phyloP scores from a whole-genome alignment of 2,113 vertebrate species.

The Rhynchomys soricoides region DNA sequence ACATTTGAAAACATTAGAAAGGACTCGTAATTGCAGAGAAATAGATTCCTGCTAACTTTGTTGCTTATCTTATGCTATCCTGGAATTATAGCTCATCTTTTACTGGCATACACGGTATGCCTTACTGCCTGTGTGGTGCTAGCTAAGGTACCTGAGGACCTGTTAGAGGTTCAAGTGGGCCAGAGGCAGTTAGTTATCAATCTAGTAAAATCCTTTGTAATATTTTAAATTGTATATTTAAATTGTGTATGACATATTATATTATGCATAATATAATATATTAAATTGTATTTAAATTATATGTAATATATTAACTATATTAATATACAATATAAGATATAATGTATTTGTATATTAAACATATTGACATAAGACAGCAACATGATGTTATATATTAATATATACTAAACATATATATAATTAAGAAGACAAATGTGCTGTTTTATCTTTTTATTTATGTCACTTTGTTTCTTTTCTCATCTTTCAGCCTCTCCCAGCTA shows the following conservation, averaged over 20 bases:
- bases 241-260: no score
- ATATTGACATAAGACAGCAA: neutral
- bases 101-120: neutral
- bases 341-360: neutral
- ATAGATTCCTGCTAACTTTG: constrained; percentile 17
- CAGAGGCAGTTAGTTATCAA: constrained; percentile 20
- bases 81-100: neutral
- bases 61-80: constrained; percentile 24
- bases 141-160: constrained; percentile 27
- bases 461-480: neutral
- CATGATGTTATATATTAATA: neutral
- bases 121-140: neutral
- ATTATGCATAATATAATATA: neutral
- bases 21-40: constrained; percentile 26
- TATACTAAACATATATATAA: neutral
- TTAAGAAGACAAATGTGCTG: neutral
- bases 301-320: neutral
- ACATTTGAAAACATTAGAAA: constrained; percentile 62
- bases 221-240: neutral
- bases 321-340: neutral
- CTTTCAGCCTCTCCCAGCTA: neutral
- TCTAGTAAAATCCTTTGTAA: constrained; percentile 46
- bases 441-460: neutral
- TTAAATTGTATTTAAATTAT: neutral
- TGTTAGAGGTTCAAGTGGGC: constrained; percentile 1